Evolutionary conservation across 2,113 vertebrate species (phyloP), one percentile per base, ranked within the genome.

Genomic region (Spermophilus dauricus): DNA sequence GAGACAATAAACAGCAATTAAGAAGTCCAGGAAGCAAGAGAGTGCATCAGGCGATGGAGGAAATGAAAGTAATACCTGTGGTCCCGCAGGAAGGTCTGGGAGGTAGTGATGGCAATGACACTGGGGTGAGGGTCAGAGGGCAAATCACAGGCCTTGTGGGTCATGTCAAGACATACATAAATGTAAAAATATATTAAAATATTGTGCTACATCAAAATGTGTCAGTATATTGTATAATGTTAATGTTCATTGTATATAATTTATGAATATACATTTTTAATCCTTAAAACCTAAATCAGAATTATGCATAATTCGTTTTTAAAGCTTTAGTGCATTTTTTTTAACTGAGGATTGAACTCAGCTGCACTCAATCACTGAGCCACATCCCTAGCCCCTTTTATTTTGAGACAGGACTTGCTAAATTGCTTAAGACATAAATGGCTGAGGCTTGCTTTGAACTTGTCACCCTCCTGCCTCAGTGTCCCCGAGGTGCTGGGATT

Each of bases 21-120:
- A 45, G 86, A 77, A 51, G 53, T 17, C 12, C 56, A 4, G 88
- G 42, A 22, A 9, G 51, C 18, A 48, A 76, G 58, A 28, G 14
- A 53, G 8, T 1, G 18, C 12, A 0, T 1, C 5, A 30, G 9
- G 53, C 4, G 0, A 1, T 0, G 75, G 61, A 65, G 83, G 56
- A 63, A 34, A 37, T 4, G 37, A 63, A 70, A 34, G 85, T 18
- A 22, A 13, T 39, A 18, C 51, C 24, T 6, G 4, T 67, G 65
- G 18, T 53, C 72, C 78, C 3, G 0, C 18, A 0, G 0, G 24
- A 58, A 82, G 34, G 42, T 58, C 56, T 58, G 39, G 39, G 28
- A 26, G 83, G 39, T 10, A 30, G 37, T 8, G 34, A 94, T 26
- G 80, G 67, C 73, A 39, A 67, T 0, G 65, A 48, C 61, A 26